These are phyloP conservation scores for Pristiophorus japonicus DNA, from an alignment of 2,113 vertebrate genomes.

Conservation along the genomic window DNA sequence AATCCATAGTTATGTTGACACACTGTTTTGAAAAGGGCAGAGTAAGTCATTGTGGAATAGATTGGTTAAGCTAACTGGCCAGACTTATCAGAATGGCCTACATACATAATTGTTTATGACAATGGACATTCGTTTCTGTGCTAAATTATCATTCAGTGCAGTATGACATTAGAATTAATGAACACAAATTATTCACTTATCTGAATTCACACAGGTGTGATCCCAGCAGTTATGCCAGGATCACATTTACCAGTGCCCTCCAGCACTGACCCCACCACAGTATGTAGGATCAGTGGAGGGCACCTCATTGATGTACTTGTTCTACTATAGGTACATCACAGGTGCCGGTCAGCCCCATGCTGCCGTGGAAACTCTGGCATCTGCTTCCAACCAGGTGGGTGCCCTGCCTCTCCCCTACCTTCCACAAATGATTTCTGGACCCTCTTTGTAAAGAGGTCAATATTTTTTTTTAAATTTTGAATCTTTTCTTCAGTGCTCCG, in stretches of 20 bases:
- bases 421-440: too few species aligned
- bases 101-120: not conserved
- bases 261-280: not conserved
- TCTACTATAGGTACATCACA: not conserved
- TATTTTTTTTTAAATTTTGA: not conserved
- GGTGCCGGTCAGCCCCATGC: not conserved
- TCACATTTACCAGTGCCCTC: not conserved
- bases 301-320: not conserved
- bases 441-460: not conserved
- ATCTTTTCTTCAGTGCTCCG: not conserved
- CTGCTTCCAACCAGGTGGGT: not conserved
- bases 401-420: too few species aligned
- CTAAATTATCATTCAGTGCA: not conserved
- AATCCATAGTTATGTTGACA: conserved; percentile 91
- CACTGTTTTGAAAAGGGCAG: conserved; percentile 95
- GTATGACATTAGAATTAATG: not conserved
- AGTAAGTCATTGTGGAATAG: conserved; percentile 58
- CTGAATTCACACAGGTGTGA: not conserved
- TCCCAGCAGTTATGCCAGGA: not conserved
- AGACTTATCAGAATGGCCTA: not conserved
- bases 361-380: not conserved
- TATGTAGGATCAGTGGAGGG: not conserved
- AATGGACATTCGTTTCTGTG: not conserved
- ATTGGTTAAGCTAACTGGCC: not conserved
- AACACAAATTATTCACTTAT: not conserved